A percentile compares a stretch with the other conserved stretches of the same genome.
Evolutionary conservation across 2,797 vertebrate genomes (phyloP).

Genomic region (Okamejei kenojei): DNA sequence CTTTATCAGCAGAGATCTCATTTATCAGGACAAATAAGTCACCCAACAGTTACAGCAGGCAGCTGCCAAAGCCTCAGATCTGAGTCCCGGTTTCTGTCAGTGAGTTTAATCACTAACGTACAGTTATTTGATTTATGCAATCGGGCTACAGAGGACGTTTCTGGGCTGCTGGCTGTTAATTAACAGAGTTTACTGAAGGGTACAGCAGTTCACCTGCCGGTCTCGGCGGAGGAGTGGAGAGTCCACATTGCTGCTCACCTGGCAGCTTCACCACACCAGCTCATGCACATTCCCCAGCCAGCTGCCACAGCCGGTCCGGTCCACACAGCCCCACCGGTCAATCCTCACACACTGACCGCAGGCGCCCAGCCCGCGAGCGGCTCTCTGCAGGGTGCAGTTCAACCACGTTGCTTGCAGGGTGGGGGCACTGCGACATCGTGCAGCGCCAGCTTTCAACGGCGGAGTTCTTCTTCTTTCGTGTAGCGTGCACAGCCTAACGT

Average conservation of each 20-base stretch:
- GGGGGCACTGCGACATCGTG: not conserved
- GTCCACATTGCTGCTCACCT: not conserved
- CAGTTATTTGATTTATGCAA: conserved; percentile 10
- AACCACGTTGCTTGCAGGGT: not conserved
- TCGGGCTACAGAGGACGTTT: not conserved
- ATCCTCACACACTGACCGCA: not conserved
- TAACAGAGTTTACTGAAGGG: not conserved
- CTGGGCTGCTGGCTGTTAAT: not conserved
- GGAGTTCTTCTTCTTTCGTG: not conserved
- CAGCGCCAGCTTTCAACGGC: not conserved
- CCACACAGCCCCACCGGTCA: not conserved
- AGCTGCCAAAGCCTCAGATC: not conserved
- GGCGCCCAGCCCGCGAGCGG: not conserved
- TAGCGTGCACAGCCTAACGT: too few species aligned
- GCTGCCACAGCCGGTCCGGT: not conserved
- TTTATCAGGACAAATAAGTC: conserved; percentile 30
- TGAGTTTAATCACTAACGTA: not conserved
- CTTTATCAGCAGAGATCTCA: not conserved
- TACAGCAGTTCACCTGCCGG: not conserved
- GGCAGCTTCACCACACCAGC: not conserved
- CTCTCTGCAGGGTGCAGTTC: not conserved
- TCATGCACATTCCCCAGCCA: not conserved
- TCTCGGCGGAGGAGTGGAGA: not conserved
- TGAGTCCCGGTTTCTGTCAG: not conserved
- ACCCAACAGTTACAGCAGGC: not conserved